Conservation (phyloP, 1,140 invertebrate genomes). For the Periplaneta americana region DNA sequence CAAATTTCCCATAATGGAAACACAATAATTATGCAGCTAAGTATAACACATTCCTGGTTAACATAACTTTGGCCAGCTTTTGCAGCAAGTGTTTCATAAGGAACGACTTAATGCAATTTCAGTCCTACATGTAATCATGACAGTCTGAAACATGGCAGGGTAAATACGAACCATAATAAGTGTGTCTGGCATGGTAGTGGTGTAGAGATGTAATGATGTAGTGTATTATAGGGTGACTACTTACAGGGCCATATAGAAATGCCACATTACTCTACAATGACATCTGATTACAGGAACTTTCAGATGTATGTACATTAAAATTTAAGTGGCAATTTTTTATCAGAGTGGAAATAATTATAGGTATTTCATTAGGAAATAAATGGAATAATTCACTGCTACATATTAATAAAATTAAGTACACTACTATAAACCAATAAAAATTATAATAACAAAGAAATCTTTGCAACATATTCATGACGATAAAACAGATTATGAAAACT, state of each 20-base stretch:
- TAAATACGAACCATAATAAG: neutral
- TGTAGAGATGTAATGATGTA: neutral
- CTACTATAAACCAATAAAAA: too few species aligned
- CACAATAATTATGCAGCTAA: neutral
- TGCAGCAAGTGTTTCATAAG: neutral
- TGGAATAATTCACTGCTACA: too few species aligned
- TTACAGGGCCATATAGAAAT: too few species aligned
- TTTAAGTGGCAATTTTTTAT: too few species aligned
- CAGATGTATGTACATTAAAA: neutral
- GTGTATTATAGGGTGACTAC: neutral
- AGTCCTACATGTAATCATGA: neutral
- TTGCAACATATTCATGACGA: too few species aligned
- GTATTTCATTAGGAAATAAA: too few species aligned
- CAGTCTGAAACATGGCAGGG: too few species aligned
- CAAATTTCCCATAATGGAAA: neutral
- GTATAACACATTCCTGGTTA: neutral
- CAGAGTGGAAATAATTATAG: too few species aligned
- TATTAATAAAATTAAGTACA: too few species aligned
- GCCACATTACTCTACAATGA: too few species aligned
- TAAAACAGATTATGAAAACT: too few species aligned
- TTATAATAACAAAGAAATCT: too few species aligned
- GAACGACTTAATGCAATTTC: neutral
- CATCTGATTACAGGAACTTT: neutral
- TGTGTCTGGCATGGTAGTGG: neutral
- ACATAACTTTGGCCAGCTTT: neutral